phyloP scores from a whole-genome alignment of 2,797 vertebrate species.

The Liparis tanakae region DNA sequence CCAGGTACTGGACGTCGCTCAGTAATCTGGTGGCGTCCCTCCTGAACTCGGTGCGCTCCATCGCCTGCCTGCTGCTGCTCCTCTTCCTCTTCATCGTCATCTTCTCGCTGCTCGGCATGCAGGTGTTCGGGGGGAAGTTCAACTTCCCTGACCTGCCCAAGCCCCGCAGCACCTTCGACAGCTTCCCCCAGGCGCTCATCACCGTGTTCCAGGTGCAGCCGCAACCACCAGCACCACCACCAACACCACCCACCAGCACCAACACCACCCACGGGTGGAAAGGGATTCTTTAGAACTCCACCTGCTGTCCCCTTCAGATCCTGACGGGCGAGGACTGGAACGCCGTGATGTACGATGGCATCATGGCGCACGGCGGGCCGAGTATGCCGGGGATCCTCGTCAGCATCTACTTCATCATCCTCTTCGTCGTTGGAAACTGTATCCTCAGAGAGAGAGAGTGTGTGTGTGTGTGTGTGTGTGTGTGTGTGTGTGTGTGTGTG shows the following conservation, averaged over 20 bases:
- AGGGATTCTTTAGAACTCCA: too few species aligned
- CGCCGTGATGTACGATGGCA: constrained; percentile 92
- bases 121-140: constrained; percentile 95
- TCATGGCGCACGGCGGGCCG: constrained; percentile 91
- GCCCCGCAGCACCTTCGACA: constrained; percentile 92
- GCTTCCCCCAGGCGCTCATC: constrained; percentile 94
- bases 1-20: constrained; percentile 70
- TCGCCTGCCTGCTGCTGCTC: constrained; percentile 93
- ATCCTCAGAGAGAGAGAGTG: constrained; percentile 78
- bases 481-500: not conserved
- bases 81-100: constrained; percentile 95
- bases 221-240: too few species aligned
- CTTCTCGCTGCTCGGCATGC: constrained; percentile 94
- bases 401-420: constrained; percentile 95
- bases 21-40: constrained; percentile 94
- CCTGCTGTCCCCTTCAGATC: constrained; percentile 76
- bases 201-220: constrained; percentile 92
- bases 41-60: constrained; percentile 92
- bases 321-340: constrained; percentile 96
- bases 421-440: constrained; percentile 95
- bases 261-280: too few species aligned
- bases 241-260: too few species aligned
- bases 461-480: not conserved
- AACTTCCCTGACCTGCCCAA: constrained; percentile 88
- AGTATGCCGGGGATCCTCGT: constrained; percentile 90